These are phyloP conservation scores for Rhincodon typus DNA, from an alignment of 2,797 vertebrate genomes.

Conservation along the genomic window DNA sequence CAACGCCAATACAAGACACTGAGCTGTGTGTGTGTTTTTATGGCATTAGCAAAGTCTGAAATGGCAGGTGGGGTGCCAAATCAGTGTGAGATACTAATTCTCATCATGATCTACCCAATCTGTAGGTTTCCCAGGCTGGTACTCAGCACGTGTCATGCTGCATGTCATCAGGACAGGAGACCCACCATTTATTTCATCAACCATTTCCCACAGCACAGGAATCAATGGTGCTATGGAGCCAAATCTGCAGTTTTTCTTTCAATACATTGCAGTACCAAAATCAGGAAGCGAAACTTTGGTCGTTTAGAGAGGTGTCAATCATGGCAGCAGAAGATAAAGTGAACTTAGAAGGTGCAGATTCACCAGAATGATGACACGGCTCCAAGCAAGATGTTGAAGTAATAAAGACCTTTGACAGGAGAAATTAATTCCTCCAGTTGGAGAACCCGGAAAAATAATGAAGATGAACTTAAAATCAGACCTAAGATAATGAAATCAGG, in stretches of 20 bases:
- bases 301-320: neutral
- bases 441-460: neutral
- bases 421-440: neutral
- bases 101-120: neutral
- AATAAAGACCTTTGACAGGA: neutral
- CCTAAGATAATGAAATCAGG: neutral
- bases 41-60: neutral
- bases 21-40: too few species aligned
- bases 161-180: neutral
- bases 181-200: neutral
- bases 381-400: neutral
- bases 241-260: neutral
- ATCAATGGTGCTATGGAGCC: neutral
- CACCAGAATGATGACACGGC: neutral
- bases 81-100: neutral
- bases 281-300: neutral
- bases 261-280: neutral
- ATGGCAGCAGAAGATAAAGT: neutral
- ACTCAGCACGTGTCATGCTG: neutral
- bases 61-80: neutral
- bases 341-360: neutral
- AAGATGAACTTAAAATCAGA: neutral
- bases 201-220: too few species aligned
- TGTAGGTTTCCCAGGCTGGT: neutral
- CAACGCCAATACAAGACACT: neutral